These are phyloP conservation scores for Andrena hattorfiana DNA, from an alignment of 2,888 invertebrate species.

Conservation along the genomic window DNA sequence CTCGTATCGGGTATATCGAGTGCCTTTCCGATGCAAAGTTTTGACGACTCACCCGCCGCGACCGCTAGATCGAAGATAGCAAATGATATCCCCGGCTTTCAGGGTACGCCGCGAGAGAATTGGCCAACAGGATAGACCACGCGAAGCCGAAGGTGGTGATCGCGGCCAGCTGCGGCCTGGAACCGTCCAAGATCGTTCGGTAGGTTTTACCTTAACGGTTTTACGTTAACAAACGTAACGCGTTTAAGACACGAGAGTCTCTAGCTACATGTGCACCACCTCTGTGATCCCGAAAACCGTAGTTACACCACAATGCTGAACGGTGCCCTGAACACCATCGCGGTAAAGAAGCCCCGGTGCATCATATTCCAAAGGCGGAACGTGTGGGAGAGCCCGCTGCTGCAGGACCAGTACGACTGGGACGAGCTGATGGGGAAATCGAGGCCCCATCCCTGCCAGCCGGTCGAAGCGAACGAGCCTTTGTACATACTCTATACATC, in stretches of 20 bases:
- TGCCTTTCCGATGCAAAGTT: no score
- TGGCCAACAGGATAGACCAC: slow-evolving; percentile 94
- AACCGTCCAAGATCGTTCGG: slow-evolving; percentile 93
- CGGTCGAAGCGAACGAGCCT: slow-evolving; percentile 95
- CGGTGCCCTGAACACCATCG: slow-evolving; percentile 90
- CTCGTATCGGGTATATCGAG: no score
- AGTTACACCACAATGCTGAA: slow-evolving; percentile 93
- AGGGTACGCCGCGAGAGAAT: slow-evolving; percentile 96
- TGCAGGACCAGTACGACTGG: slow-evolving; percentile 92
- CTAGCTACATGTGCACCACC: neutral
- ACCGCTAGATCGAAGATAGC: neutral
- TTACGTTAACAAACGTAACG: neutral
- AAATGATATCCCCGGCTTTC: slow-evolving; percentile 46
- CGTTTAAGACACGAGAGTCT: no score
- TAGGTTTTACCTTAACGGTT: slow-evolving; percentile 82
- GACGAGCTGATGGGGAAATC: slow-evolving; percentile 89
- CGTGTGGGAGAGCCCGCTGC: slow-evolving; percentile 88
- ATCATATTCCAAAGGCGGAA: slow-evolving; percentile 93
- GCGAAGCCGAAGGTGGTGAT: slow-evolving; percentile 95
- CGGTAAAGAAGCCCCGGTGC: slow-evolving; percentile 91
- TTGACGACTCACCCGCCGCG: no score
- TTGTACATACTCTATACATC: slow-evolving; percentile 97
- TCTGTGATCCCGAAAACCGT: neutral
- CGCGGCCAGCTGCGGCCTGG: slow-evolving; percentile 96
- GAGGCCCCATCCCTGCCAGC: slow-evolving; percentile 91